Conservation (phyloP, 2,797 vertebrate genomes). For the Coregonus ussuriensis region DNA sequence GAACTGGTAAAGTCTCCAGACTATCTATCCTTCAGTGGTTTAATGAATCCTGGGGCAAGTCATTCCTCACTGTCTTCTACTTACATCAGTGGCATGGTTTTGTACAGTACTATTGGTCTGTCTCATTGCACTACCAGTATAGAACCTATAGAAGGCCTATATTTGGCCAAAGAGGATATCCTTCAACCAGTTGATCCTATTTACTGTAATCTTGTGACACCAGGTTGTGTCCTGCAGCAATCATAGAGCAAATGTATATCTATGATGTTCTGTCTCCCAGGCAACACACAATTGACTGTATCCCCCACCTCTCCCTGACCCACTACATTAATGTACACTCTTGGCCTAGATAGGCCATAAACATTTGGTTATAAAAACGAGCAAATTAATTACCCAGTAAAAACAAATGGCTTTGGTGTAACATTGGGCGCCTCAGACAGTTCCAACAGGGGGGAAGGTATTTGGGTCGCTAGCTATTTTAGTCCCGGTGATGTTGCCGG, state of each 20-base stretch:
- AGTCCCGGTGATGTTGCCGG: constrained; percentile 76
- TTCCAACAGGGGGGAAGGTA: constrained; percentile 70
- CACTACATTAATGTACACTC: constrained; percentile 52
- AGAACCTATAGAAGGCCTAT: not conserved
- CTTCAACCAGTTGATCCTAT: not conserved
- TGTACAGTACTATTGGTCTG: not conserved
- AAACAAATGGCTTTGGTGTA: constrained; percentile 68
- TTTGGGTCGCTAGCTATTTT: constrained; percentile 83
- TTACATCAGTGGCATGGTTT: not conserved
- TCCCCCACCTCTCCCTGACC: constrained; percentile 43
- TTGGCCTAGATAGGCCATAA: constrained; percentile 68
- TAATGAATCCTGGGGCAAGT: not conserved
- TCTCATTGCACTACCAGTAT: not conserved
- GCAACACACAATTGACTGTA: constrained; percentile 21
- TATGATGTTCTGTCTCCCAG: not conserved
- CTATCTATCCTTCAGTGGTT: not conserved
- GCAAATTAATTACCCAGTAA: constrained; percentile 70
- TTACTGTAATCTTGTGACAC: not conserved
- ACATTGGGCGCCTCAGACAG: constrained; percentile 59
- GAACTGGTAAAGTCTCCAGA: not conserved
- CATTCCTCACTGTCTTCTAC: not conserved
- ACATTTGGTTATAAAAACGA: constrained; percentile 69
- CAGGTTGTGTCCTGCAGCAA: not conserved
- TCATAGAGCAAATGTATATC: not conserved
- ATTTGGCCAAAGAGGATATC: not conserved